These are phyloP conservation scores for Meloidogyne exigua DNA, from an alignment of 1,140 invertebrate species.

Conservation along the genomic window DNA sequence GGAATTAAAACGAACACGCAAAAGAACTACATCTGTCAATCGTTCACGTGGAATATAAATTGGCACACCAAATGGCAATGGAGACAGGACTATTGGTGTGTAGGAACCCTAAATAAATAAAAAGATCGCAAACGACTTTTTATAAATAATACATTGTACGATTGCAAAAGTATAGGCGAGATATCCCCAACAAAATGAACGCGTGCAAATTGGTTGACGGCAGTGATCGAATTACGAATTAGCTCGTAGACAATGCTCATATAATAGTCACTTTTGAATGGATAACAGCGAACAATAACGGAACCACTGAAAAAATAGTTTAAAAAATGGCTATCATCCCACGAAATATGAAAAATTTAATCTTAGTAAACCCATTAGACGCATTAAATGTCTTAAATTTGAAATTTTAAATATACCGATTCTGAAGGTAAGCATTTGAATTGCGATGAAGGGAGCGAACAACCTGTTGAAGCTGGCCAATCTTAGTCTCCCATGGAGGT, in stretches of 20 bases:
- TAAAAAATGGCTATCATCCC: too few species aligned
- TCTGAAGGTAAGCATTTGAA: slow-evolving; percentile 8
- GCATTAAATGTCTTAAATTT: too few species aligned
- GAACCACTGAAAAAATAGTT: slow-evolving; percentile 10
- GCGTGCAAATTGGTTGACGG: neutral
- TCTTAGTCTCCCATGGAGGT: slow-evolving; percentile 24
- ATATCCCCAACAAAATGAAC: slow-evolving; percentile 8
- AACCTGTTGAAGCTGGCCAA: slow-evolving; percentile 28
- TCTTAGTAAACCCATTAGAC: too few species aligned
- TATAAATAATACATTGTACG: neutral
- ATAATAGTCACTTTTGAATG: slow-evolving; percentile 18
- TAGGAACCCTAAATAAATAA: neutral
- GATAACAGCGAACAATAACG: slow-evolving; percentile 26
- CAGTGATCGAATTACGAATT: slow-evolving; percentile 10
- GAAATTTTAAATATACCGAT: slow-evolving; percentile 5
- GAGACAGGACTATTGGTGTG: neutral
- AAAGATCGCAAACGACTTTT: neutral
- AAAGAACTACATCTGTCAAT: slow-evolving; percentile 20
- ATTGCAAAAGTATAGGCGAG: slow-evolving; percentile 24
- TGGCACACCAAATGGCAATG: slow-evolving; percentile 3
- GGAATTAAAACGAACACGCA: slow-evolving; percentile 16
- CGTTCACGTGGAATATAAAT: neutral
- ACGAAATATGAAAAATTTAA: too few species aligned
- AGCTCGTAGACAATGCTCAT: slow-evolving; percentile 25
- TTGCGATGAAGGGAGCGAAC: neutral